Evolutionary conservation across 2,113 vertebrate genomes (phyloP), one percentile per base, ranked within the genome.

Genomic region (Mustelus asterias): DNA sequence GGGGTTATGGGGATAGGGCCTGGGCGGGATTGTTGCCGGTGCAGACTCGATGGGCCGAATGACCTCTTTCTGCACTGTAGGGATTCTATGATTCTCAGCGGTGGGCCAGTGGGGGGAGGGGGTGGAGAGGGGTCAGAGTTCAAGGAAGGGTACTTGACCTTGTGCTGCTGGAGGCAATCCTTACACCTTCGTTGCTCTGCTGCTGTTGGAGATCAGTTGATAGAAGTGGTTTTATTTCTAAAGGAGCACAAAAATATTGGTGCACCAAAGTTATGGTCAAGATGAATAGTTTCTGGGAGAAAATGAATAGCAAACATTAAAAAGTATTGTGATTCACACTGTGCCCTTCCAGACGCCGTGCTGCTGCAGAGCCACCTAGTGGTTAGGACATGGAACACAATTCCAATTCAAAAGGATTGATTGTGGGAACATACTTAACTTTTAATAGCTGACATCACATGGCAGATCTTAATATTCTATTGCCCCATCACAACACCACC

Each of bases 361-460:
- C 65, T 93, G 89, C 89, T 93, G 89, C 60, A 93, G 89, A 41
- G 89, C 89, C 89, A 93, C 89, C 89, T 93, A 18, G 33, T 65
- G 89, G 33, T 90, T 3, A 22, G 89, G 18, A 8, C 37, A 37
- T 93, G 33, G 89, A 65, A n/a, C 8, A 11, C 33, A 16, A n/a
- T n/a, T 33, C 10, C n/a, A 58, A 33, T 26, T 60, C 26, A 33
- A 63, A 90, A 29, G 4, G 24, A 14, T 33, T 29, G 88, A 3
- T 90, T 14, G 63, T 33, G 58, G 88, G 18, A 33, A 92, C 29
- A 92, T 4, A 60, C 7, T n/a, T 63, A 92, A n/a, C 58, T 63
- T 33, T 60, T 33, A 60, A 29, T 63, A 92, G 33, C 33, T 33
- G 63, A n/a, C 14, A 5, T 63, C 33, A 37, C 58, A n/a, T 24